phyloP scores from a whole-genome alignment of 1,140 invertebrate genomes.

The Drosophila repletoides region DNA sequence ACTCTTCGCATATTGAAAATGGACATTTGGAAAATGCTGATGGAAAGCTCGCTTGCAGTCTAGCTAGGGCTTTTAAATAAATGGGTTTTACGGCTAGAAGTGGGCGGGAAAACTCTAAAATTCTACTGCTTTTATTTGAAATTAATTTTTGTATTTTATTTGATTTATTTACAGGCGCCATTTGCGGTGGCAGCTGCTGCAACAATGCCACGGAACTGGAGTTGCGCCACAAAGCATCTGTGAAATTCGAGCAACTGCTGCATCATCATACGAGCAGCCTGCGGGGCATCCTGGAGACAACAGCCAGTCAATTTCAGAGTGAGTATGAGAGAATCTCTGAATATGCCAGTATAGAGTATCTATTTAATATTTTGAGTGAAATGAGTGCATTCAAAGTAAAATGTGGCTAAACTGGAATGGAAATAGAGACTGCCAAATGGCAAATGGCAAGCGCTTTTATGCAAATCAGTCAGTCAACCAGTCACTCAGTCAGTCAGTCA shows the following conservation, averaged over 20 bases:
- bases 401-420: not conserved
- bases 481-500: not conserved
- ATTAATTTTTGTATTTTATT: not conserved
- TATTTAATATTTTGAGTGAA: constrained; percentile 7
- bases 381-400: constrained; percentile 14
- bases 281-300: constrained; percentile 74
- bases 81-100: no score
- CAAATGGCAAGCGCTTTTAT: constrained; percentile 56
- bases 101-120: no score
- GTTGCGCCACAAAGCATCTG: constrained; percentile 68
- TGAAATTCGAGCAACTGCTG: constrained; percentile 69
- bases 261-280: constrained; percentile 80
- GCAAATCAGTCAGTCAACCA: constrained; percentile 42
- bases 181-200: constrained; percentile 78
- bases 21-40: no score
- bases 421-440: constrained; percentile 10
- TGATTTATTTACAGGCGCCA: constrained; percentile 63
- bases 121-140: not conserved
- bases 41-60: no score
- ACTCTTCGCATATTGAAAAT: no score
- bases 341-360: no score
- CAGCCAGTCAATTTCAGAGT: constrained; percentile 75
- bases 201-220: constrained; percentile 72
- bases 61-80: no score
- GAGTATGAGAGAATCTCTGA: constrained; percentile 52